Evolutionary conservation across 2,888 invertebrate species (phyloP).

Genomic region (Thymelicus sylvestris): DNA sequence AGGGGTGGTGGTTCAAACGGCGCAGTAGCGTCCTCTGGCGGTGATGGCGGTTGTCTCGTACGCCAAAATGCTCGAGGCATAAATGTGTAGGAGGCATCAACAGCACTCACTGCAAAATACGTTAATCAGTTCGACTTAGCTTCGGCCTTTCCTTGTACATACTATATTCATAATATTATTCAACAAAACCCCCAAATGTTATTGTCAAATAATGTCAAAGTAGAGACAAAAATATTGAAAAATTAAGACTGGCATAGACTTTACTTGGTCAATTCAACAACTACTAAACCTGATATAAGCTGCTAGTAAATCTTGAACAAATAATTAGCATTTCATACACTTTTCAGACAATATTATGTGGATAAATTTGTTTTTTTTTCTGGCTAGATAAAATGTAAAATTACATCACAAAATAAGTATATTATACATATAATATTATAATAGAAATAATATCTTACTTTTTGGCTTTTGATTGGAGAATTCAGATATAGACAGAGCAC

Average conservation of each 20-base stretch:
- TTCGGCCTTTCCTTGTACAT: too few relatives aligned
- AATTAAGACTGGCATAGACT: too few relatives aligned
- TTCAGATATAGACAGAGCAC: constrained; percentile 63
- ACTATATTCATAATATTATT: too few relatives aligned
- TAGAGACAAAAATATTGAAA: too few relatives aligned
- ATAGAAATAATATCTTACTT: constrained; percentile 49
- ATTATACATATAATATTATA: neutral
- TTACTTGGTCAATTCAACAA: too few relatives aligned
- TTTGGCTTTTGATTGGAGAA: constrained; percentile 60
- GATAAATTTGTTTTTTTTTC: too few relatives aligned
- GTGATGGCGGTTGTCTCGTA: constrained; percentile 48
- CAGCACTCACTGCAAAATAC: constrained; percentile 58
- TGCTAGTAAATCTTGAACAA: neutral
- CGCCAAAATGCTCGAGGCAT: constrained; percentile 67
- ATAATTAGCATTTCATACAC: neutral
- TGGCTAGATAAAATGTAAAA: neutral
- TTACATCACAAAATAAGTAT: neutral
- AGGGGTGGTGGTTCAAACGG: constrained; percentile 61
- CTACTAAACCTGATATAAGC: too few relatives aligned
- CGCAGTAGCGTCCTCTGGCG: constrained; percentile 52
- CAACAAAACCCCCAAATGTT: too few relatives aligned
- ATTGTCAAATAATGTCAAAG: too few relatives aligned
- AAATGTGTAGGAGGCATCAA: constrained; percentile 69
- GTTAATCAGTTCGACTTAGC: neutral
- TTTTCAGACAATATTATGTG: too few relatives aligned